Evolutionary conservation across 2,797 vertebrate species (phyloP).

Genomic region (Podargus strigoides): DNA sequence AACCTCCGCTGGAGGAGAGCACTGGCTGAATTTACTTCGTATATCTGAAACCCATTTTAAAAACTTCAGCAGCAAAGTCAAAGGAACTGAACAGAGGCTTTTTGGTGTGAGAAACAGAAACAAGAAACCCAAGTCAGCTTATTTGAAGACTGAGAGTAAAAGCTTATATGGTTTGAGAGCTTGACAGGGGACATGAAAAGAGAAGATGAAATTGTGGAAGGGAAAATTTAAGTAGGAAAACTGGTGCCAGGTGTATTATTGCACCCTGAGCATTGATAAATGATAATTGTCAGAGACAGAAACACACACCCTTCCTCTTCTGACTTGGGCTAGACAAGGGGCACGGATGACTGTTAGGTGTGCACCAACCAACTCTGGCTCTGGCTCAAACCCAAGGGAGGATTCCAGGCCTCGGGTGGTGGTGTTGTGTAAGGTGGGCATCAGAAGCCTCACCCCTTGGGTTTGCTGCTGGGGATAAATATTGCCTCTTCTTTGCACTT

Average conservation of each 20-base stretch:
- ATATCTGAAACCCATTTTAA: background rate
- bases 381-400: background rate
- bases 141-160: background rate
- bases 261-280: background rate
- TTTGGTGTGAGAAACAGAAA: background rate
- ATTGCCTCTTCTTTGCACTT: background rate
- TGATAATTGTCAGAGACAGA: background rate
- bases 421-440: background rate
- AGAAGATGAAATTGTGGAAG: background rate
- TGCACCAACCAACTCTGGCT: background rate
- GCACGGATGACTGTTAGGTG: background rate
- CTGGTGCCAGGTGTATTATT: background rate
- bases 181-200: background rate
- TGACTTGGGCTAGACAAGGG: background rate
- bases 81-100: background rate
- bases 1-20: no score
- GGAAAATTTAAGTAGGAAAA: background rate
- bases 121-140: background rate
- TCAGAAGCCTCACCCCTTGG: background rate
- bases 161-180: background rate
- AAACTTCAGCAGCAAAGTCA: background rate
- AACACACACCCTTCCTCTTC: background rate
- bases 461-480: background rate
- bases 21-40: background rate
- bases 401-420: background rate